Evolutionary conservation across 2,888 invertebrate species (phyloP).

Genomic region (Meiosimyza platycephala): DNA sequence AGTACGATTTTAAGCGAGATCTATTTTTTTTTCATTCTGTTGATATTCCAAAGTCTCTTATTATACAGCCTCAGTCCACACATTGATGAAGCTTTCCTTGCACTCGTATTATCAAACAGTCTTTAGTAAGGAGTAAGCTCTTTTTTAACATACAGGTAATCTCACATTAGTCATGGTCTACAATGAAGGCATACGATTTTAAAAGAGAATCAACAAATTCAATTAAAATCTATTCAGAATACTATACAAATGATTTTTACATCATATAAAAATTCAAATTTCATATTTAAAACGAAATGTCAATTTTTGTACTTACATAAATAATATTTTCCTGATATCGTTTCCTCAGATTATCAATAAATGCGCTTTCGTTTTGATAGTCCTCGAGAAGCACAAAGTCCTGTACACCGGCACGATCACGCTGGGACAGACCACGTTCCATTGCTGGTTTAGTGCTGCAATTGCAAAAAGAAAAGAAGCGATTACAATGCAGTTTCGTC

Average conservation of each 20-base stretch:
- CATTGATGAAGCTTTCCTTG: too few relatives aligned
- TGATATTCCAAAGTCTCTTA: neutral
- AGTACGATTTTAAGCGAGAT: neutral
- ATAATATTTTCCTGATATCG: constrained; percentile 89
- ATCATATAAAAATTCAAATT: constrained; percentile 4
- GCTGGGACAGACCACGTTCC: constrained; percentile 83
- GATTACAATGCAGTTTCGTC: too few relatives aligned
- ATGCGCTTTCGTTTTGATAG: constrained; percentile 82
- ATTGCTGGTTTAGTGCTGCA: constrained; percentile 69
- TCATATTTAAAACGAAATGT: constrained; percentile 2
- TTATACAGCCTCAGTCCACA: neutral
- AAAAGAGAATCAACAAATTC: constrained; percentile 9
- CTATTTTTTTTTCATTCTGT: neutral
- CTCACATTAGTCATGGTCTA: constrained; percentile 50
- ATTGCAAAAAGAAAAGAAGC: constrained; percentile 32
- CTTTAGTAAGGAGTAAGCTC: neutral
- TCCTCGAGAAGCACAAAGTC: constrained; percentile 93
- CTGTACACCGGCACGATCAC: constrained; percentile 90
- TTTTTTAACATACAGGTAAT: neutral
- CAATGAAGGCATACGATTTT: constrained; percentile 16
- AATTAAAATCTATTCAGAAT: constrained; percentile 2
- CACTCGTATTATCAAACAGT: too few relatives aligned
- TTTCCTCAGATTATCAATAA: constrained; percentile 88
- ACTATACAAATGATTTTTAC: constrained; percentile 6
- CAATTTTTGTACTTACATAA: constrained; percentile 77